Base-by-base conservation (phyloP, 2,888 invertebrate genomes). In the Blomia tropicalis region DNA sequence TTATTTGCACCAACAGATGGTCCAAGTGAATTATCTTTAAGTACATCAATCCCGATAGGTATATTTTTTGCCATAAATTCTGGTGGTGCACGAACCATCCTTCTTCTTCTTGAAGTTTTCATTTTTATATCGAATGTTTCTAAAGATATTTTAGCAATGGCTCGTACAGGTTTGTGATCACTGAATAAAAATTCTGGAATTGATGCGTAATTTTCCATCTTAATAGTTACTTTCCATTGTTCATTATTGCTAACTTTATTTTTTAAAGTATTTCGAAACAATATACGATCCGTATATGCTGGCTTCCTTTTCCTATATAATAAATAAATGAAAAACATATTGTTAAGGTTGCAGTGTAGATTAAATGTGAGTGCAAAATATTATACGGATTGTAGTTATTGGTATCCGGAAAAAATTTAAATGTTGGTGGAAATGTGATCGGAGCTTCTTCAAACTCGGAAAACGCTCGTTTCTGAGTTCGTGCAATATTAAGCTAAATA, bases 361-460 rank as follows among this genome's bases (percentile, higher is more conserved):
- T n/a, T n/a, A n/a, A n/a, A n/a, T n/a, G n/a, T n/a, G n/a, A n/a
- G n/a, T n/a, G n/a, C 51, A 47, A 47, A 27, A 47, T n/a, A 25
- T 47, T 11, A 7, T 47, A 14, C 51, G 7, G n/a, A 36, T 56
- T 14, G 29, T 56, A 56, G 14, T 56, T 23, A 31, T 56, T 30
- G 2, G 56, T 27, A 22, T 22, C 31, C 2, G 29, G 2, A 22
- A 56, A 14, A 56, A 56, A 56, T 22, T 36, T 31, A 7, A 32
- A 56, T 4, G 56, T 56, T 3, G 63, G 64, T 17, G 44, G 25
- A 59, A 64, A 64, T 30, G 43, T 29, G 17, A 54, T 29, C 4
- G 14, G 1, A 17, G 53, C n/a, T 59, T 64, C 63, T 14, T 29
- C 23, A 36, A 59, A 59, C 19, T 62, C 58, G 4, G n/a, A 29